These are phyloP conservation scores for Sebastes baramenuke DNA, from an alignment of 2,797 vertebrate species.

Conservation along the genomic window DNA sequence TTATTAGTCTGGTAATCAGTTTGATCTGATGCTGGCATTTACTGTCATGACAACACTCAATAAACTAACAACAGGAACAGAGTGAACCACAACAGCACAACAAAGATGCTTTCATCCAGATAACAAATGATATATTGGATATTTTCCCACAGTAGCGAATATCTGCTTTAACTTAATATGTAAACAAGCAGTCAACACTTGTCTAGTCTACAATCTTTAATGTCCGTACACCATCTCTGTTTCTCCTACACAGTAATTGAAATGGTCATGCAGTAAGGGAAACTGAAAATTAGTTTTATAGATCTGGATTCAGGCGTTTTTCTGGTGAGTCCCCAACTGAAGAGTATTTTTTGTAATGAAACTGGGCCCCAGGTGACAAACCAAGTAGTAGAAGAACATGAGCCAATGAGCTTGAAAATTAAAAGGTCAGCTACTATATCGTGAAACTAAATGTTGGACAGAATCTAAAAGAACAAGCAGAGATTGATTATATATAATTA, in stretches of 20 bases:
- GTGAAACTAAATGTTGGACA: not conserved
- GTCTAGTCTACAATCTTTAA: not conserved
- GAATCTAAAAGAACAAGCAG: not conserved
- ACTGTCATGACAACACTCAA: conserved; percentile 18
- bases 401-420: conserved; percentile 20
- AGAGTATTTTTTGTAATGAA: not conserved
- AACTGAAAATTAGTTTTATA: not conserved
- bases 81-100: not conserved
- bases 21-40: conserved; percentile 39
- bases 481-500: too few relatives aligned
- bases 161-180: not conserved
- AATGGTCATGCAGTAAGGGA: not conserved
- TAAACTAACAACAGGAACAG: conserved; percentile 17
- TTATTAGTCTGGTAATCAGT: conserved; percentile 40
- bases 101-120: not conserved
- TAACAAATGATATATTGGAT: not conserved
- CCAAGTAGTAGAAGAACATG: not conserved
- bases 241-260: not conserved
- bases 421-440: not conserved
- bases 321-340: not conserved
- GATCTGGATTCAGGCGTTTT: not conserved
- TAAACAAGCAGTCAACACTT: not conserved
- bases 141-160: not conserved
- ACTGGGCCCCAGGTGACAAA: not conserved
- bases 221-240: not conserved